Evolutionary conservation across 1,140 invertebrate species (phyloP).

Genomic region (Lethocerus indicus): DNA sequence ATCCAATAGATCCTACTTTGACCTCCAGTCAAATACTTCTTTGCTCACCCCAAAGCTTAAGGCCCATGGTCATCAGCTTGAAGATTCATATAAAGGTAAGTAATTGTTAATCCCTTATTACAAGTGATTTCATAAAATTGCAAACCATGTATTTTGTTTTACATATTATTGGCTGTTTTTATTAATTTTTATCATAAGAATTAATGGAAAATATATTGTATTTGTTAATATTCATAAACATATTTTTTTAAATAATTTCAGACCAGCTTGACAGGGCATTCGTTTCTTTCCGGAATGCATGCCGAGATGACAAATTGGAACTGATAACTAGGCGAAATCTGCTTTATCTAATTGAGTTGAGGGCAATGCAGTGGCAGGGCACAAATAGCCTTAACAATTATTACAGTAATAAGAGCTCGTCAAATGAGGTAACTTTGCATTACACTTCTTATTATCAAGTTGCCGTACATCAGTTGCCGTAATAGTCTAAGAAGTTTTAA

Average conservation of each 20-base stretch:
- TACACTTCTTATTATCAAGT: too few relatives aligned
- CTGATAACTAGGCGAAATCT: conserved; percentile 63
- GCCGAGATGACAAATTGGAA: conserved; percentile 59
- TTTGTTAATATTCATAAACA: neutral
- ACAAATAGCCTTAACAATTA: neutral
- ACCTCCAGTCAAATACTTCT: conserved; percentile 37
- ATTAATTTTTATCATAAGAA: too few relatives aligned
- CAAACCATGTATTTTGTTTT: too few relatives aligned
- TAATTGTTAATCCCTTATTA: too few relatives aligned
- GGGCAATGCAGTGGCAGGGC: conserved; percentile 61
- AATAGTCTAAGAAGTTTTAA: neutral
- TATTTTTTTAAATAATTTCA: conserved; percentile 19
- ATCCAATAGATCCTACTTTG: conserved; percentile 38
- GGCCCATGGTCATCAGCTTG: conserved; percentile 50
- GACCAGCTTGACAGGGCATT: conserved; percentile 54
- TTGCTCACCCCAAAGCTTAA: conserved; percentile 53
- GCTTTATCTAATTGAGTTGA: conserved; percentile 71
- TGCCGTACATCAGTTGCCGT: neutral
- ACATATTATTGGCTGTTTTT: too few relatives aligned
- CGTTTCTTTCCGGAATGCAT: conserved; percentile 70
- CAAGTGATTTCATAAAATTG: too few relatives aligned
- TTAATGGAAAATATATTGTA: too few relatives aligned
- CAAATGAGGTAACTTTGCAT: too few relatives aligned
- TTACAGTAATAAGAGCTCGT: neutral
- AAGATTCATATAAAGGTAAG: conserved; percentile 55